phyloP scores from a whole-genome alignment of 2,113 vertebrate species.

The Solea solea region DNA sequence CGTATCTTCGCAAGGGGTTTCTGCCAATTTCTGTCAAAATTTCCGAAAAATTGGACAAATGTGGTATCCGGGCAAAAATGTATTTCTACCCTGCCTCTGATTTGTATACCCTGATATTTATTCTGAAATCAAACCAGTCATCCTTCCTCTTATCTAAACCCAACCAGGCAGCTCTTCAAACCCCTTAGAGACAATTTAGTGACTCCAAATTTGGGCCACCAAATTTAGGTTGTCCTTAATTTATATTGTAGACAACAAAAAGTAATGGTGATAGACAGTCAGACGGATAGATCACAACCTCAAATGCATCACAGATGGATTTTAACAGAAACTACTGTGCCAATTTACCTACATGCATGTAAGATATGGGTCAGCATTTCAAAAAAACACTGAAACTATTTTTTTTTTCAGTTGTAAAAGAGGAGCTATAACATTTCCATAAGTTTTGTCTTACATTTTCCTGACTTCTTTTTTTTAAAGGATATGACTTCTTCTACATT shows the following conservation, averaged over 20 bases:
- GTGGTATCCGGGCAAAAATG: not conserved
- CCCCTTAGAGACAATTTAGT: not conserved
- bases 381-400: not conserved
- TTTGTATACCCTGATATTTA: too few species aligned
- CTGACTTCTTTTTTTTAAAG: not conserved
- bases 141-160: too few species aligned
- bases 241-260: too few species aligned
- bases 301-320: constrained; percentile 45
- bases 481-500: not conserved
- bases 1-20: too few species aligned
- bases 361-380: constrained; percentile 28
- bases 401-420: not conserved
- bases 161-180: too few species aligned
- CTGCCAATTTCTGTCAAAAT: too few species aligned
- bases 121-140: too few species aligned
- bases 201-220: not conserved
- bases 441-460: not conserved
- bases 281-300: not conserved
- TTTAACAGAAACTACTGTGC: constrained; percentile 19
- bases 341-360: constrained; percentile 35
- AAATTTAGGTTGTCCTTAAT: not conserved
- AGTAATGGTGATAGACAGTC: too few species aligned
- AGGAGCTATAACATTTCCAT: not conserved
- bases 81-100: too few species aligned
- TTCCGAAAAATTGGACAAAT: too few species aligned